Evolutionary conservation across 2,888 invertebrate genomes (phyloP).

Genomic region (Lochmaea crataegi): DNA sequence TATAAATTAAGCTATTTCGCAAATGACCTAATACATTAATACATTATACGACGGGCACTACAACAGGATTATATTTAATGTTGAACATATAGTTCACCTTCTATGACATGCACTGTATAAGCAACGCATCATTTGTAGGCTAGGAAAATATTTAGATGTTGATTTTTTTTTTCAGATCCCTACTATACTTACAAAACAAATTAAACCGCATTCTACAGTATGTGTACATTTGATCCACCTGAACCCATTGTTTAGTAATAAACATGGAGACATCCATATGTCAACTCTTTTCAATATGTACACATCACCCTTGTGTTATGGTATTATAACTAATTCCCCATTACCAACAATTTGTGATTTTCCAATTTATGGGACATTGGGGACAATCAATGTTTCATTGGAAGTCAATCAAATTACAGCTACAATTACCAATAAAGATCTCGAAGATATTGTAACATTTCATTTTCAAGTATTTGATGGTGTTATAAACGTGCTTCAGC

Average conservation of each 20-base stretch:
- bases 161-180: constrained; percentile 50
- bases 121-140: no score
- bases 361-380: constrained; percentile 79
- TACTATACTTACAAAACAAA: constrained; percentile 52
- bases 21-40: no score
- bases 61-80: no score
- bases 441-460: constrained; percentile 71
- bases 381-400: constrained; percentile 69
- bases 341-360: constrained; percentile 76
- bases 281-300: constrained; percentile 70
- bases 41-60: no score
- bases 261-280: constrained; percentile 65
- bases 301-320: constrained; percentile 69
- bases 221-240: constrained; percentile 72
- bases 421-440: constrained; percentile 64
- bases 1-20: no score
- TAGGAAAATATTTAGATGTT: not conserved
- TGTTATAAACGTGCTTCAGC: constrained; percentile 73
- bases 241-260: constrained; percentile 67
- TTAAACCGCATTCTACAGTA: constrained; percentile 54
- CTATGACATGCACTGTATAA: no score
- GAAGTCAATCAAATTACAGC: constrained; percentile 67
- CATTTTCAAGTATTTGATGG: constrained; percentile 81
- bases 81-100: no score
- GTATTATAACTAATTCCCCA: constrained; percentile 71